Conservation (phyloP, 2,797 vertebrate species). For the Notamacropus eugenii region DNA sequence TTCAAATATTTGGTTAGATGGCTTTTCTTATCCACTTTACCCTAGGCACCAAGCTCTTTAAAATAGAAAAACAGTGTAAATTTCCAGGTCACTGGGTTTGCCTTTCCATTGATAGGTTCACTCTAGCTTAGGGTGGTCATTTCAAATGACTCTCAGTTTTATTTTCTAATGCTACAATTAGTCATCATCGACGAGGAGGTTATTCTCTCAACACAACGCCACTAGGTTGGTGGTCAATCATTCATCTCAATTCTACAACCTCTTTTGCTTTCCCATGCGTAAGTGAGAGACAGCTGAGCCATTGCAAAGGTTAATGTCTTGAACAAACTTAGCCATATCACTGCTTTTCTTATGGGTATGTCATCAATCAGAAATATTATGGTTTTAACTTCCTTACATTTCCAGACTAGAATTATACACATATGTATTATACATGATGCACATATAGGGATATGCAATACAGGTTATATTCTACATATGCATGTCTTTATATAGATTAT, state of each 20-base stretch:
- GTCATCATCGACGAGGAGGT: not conserved
- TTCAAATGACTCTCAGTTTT: not conserved
- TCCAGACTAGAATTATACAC: not conserved
- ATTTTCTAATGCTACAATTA: not conserved
- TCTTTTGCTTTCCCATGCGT: not conserved
- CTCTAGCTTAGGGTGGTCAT: not conserved
- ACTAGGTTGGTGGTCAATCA: not conserved
- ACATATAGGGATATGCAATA: no score
- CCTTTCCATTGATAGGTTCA: not conserved
- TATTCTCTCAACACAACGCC: not conserved
- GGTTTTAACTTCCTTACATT: not conserved
- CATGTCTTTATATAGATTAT: not conserved
- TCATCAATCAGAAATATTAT: not conserved
- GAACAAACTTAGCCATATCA: not conserved
- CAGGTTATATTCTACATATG: not conserved
- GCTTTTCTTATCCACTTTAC: not conserved
- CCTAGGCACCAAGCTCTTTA: not conserved
- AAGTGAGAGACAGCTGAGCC: not conserved
- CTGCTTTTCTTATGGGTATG: not conserved
- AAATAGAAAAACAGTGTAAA: not conserved
- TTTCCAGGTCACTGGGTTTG: not conserved
- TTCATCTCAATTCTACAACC: not conserved
- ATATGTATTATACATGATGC: not conserved
- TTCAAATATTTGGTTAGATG: not conserved
- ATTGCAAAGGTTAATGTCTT: not conserved